Conservation (phyloP, 2,113 vertebrate species). For the Centropus bengalensis region DNA sequence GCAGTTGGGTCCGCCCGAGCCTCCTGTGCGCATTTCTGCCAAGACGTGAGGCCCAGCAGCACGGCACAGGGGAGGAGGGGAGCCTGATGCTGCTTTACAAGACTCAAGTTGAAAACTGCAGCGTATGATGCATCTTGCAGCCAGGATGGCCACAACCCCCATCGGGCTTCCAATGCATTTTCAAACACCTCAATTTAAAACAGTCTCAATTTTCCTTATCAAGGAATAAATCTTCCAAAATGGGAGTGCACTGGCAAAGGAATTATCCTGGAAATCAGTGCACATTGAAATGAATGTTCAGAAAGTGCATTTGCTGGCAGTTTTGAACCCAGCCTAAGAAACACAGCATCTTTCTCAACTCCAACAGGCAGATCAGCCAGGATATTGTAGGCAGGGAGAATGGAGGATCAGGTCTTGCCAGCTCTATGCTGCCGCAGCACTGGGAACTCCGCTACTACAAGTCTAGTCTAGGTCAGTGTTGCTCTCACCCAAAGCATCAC, state of each 20-base stretch:
- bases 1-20: neutral
- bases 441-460: neutral
- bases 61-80: neutral
- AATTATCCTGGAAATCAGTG: neutral
- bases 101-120: neutral
- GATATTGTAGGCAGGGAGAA: neutral
- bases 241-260: neutral
- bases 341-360: neutral
- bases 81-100: neutral
- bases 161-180: neutral
- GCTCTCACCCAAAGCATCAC: constrained; percentile 84
- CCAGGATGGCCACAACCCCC: neutral
- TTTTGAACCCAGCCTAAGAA: neutral
- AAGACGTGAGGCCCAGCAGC: neutral
- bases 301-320: neutral
- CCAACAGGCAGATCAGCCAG: neutral
- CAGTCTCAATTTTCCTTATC: neutral
- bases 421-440: neutral
- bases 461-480: neutral
- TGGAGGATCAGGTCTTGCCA: neutral
- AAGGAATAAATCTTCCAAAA: neutral
- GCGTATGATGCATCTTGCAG: neutral
- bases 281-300: neutral
- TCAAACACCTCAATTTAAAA: neutral
- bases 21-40: rapidly evolving